Evolutionary conservation across 2,888 invertebrate species (phyloP), one percentile per base, ranked within the genome.

Genomic region (Ecdyonurus torrentis): DNA sequence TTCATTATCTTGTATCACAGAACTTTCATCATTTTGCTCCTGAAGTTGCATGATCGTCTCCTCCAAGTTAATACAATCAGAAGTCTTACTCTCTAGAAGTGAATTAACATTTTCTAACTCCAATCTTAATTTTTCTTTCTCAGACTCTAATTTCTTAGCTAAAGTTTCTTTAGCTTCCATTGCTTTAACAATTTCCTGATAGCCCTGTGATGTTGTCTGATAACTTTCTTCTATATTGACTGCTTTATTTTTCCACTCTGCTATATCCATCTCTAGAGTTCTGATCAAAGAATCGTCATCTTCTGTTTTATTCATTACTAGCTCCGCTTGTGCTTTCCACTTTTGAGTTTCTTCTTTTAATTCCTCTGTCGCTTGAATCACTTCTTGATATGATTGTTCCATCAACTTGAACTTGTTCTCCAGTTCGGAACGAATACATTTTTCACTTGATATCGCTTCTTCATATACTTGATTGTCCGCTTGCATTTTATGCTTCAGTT

Each of bases 121-220:
- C 52, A 23, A 37, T 25, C 50, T 61, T 19, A 19, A 23, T 15
- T 24, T 58, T 61, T 63, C 63, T 18, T 25, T 25, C n/a, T 61
- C 23, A 37, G 18, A 25, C n/a, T 18, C 52, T 2, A 52, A 23
- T 7, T 59, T 37, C 5, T 37, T 37, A 10, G 37, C 37, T 37
- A 10, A 5, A 5, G 5, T 37, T 37, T 37, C 37, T 37, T 37
- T 37, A 37, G 37, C 37, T 15, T 37, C 37, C 37, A 37, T 37
- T 10, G 37, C 37, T 37, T 15, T 37, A 15, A 37, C 37, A 37
- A 37, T 37, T 37, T 37, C 37, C 15, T 37, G 37, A 37, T 37
- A 37, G 15, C 37, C 37, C 37, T 37, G 37, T 5, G 37, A 37
- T 5, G 37, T 37, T 15, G 15, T 37, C 37, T 37, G 37, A 15